phyloP scores from a whole-genome alignment of 2,888 invertebrate species.

The Pachydiplax longipennis region DNA sequence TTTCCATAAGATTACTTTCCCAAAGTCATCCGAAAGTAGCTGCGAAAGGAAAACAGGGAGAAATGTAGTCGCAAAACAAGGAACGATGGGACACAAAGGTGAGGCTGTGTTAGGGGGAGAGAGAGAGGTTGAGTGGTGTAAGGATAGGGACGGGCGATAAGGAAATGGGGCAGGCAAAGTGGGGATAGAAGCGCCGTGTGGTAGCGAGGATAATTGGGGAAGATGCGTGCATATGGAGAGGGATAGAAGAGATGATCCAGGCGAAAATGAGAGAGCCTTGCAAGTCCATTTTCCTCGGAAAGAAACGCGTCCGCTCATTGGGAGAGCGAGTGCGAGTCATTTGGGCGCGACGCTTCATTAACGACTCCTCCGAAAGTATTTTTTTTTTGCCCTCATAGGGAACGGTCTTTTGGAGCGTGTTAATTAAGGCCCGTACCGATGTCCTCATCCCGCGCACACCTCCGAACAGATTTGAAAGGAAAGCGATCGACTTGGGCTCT shows the following conservation, averaged over 20 bases:
- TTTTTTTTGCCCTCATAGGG: neutral
- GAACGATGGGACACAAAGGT: no score
- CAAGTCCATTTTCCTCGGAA: neutral
- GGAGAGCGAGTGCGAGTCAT: neutral
- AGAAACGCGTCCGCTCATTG: neutral
- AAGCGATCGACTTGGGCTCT: neutral
- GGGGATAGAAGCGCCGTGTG: no score
- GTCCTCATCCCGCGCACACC: neutral
- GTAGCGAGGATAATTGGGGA: no score
- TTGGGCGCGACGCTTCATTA: conserved; percentile 40
- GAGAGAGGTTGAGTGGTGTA: no score
- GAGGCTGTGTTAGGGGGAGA: no score
- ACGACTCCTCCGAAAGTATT: conserved; percentile 24
- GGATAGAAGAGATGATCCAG: neutral
- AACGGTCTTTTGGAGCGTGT: conserved; percentile 27
- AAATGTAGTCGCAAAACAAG: no score
- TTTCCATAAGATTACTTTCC: no score
- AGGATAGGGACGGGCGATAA: no score
- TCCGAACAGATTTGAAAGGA: neutral
- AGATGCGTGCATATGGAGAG: neutral
- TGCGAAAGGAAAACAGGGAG: no score
- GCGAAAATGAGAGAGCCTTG: neutral
- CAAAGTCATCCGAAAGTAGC: no score
- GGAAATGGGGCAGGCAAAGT: no score
- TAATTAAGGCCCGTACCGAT: conserved; percentile 23